phyloP scores from a whole-genome alignment of 2,888 invertebrate species.

The Rosalia funebris region DNA sequence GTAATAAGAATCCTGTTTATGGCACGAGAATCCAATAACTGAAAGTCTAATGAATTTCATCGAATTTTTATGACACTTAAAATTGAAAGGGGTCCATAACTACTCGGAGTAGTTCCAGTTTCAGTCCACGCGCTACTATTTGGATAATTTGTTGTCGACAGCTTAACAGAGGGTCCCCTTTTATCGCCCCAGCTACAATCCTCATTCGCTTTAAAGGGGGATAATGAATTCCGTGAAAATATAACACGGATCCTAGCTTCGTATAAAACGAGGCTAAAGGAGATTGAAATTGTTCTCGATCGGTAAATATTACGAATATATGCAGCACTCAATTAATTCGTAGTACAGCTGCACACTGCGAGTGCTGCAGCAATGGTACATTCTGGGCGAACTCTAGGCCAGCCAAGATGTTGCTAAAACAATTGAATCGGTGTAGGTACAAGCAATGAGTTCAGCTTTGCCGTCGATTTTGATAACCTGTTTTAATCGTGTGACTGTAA shows the following conservation, averaged over 20 bases:
- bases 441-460: too few relatives aligned
- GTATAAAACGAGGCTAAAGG: too few relatives aligned
- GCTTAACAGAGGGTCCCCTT: background rate
- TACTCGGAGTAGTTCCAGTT: background rate
- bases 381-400: too few relatives aligned
- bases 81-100: conserved; percentile 21
- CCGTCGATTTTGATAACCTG: too few relatives aligned
- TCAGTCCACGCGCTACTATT: conserved; percentile 3
- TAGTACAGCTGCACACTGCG: too few relatives aligned
- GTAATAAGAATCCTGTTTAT: conserved; percentile 26
- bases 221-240: background rate
- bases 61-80: conserved; percentile 26
- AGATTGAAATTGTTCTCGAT: too few relatives aligned
- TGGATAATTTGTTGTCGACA: conserved; percentile 2
- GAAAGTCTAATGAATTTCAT: conserved; percentile 24
- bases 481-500: too few relatives aligned
- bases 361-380: too few relatives aligned
- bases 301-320: too few relatives aligned
- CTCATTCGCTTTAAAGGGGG: background rate
- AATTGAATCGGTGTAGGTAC: too few relatives aligned
- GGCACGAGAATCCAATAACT: conserved; percentile 23
- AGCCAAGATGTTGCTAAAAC: too few relatives aligned
- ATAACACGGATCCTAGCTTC: background rate
- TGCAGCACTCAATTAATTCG: too few relatives aligned
- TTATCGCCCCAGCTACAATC: background rate